Percentiles rank a stretch among this genome's conserved stretches.
Evolutionary conservation across 2,113 vertebrate species (phyloP).

Genomic region (Pristiophorus japonicus): DNA sequence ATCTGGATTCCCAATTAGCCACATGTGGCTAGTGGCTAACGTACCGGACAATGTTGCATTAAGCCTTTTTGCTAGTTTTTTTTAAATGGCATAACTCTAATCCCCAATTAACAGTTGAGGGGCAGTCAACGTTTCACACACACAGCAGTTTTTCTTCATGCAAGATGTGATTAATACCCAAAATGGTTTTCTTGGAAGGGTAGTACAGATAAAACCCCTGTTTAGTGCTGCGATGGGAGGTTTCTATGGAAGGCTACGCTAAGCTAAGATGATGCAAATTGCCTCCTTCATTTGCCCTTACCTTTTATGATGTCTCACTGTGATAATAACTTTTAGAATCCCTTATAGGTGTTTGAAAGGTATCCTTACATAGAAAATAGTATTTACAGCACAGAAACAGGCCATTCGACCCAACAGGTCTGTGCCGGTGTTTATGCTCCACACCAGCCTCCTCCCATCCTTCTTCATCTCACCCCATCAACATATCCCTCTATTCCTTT

Average conservation of each 20-base stretch:
- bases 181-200: background rate
- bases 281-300: background rate
- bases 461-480: background rate
- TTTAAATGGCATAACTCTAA: background rate
- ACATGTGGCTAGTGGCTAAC: background rate
- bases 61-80: background rate
- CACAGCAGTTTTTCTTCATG: background rate
- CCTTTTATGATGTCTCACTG: background rate
- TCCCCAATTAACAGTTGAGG: background rate
- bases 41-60: background rate
- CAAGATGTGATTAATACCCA: background rate
- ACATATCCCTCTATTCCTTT: too few species aligned
- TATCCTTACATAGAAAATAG: background rate
- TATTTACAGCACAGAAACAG: background rate
- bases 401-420: background rate
- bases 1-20: background rate
- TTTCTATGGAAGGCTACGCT: background rate
- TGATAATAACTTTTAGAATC: background rate
- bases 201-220: background rate
- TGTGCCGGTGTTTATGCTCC: background rate
- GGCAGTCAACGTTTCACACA: background rate
- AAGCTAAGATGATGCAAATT: background rate
- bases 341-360: background rate
- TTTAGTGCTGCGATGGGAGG: background rate
- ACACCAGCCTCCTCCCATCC: background rate